phyloP scores from a whole-genome alignment of 2,797 vertebrate species.

The Arrhamphus sclerolepis region DNA sequence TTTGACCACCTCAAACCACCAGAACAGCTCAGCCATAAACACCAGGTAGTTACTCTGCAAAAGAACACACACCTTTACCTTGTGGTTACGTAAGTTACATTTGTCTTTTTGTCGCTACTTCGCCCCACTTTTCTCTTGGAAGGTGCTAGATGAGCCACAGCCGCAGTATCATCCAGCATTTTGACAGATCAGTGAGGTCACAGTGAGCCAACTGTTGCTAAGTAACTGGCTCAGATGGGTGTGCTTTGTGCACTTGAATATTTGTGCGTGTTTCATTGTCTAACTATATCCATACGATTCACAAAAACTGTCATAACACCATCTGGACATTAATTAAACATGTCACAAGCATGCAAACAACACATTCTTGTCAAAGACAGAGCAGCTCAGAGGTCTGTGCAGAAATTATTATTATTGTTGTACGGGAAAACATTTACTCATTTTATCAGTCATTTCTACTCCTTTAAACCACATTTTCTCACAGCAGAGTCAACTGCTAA shows the following conservation, averaged over 20 bases:
- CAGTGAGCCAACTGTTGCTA: constrained; percentile 57
- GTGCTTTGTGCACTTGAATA: constrained; percentile 2
- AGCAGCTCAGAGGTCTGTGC: neutral
- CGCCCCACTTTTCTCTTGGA: constrained; percentile 14
- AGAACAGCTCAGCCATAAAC: constrained; percentile 99
- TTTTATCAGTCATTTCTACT: neutral
- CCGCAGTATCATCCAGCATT: constrained; percentile 13
- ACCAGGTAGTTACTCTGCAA: constrained; percentile 96
- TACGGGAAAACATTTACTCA: too few relatives aligned
- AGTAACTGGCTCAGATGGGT: constrained; percentile 52
- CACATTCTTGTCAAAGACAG: constrained; percentile 23
- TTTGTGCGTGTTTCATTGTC: constrained; percentile 21
- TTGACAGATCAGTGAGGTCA: constrained; percentile 53
- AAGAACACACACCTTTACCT: constrained; percentile 26
- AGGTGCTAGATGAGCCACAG: constrained; percentile 13
- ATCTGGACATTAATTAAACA: constrained; percentile 56
- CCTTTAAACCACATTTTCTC: neutral
- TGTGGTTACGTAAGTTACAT: neutral
- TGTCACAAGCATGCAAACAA: constrained; percentile 17
- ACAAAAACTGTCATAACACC: constrained; percentile 29
- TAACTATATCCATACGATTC: constrained; percentile 14
- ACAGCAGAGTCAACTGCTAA: neutral
- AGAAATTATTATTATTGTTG: too few relatives aligned
- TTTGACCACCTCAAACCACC: constrained; percentile 99
- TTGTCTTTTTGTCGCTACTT: neutral